Percentiles rank a stretch among this genome's conserved stretches.
Conservation (phyloP, 2,113 vertebrate genomes). For the Melanerpes aurifrons region DNA sequence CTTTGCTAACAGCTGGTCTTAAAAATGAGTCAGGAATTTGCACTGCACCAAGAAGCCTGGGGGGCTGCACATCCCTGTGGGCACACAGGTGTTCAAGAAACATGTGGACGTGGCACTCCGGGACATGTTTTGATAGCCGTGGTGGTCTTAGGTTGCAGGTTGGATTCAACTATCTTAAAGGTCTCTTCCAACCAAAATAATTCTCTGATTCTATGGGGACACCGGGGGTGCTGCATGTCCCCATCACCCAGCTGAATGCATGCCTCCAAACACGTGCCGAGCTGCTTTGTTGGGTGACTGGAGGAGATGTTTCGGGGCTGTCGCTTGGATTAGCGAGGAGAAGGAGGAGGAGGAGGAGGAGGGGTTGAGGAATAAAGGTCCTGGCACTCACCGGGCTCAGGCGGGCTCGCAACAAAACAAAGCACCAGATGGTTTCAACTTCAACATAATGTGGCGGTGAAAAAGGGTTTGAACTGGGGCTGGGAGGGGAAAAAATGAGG, state of each 20-base stretch:
- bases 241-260: rapidly evolving
- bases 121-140: too few relatives aligned
- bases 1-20: neutral
- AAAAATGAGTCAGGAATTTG: neutral
- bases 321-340: neutral
- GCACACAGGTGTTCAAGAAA: neutral
- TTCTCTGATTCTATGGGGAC: neutral
- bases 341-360: neutral
- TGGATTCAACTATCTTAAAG: too few relatives aligned
- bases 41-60: rapidly evolving
- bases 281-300: neutral
- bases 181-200: too few relatives aligned
- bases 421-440: conserved; percentile 56
- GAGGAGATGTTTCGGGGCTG: neutral
- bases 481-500: conserved; percentile 1
- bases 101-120: too few relatives aligned
- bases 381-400: conserved; percentile 5
- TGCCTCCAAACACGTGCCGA: rapidly evolving
- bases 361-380: conserved; percentile 28
- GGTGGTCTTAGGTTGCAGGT: too few relatives aligned
- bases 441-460: neutral
- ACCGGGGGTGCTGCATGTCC: neutral
- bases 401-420: conserved; percentile 34
- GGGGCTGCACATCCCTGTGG: neutral
- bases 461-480: conserved; percentile 16